Evolutionary conservation across 2,113 vertebrate genomes (phyloP).

Genomic region (Dermatemys mawii): DNA sequence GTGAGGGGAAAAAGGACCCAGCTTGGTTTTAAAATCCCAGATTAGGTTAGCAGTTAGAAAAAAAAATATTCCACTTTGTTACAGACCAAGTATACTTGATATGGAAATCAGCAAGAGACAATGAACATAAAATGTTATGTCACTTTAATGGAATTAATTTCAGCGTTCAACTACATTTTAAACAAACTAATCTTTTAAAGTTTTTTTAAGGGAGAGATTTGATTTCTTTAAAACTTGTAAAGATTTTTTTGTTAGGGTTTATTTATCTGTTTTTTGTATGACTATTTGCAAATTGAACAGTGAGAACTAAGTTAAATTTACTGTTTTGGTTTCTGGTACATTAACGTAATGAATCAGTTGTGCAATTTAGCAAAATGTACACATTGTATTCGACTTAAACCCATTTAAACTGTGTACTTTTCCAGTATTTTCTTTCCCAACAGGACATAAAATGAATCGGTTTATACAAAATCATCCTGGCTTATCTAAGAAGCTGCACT

Average conservation of each 20-base stretch:
- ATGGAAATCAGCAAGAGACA: background rate
- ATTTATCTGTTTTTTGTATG: background rate
- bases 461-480: background rate
- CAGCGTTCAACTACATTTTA: background rate
- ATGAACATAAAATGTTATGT: background rate
- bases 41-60: background rate
- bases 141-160: background rate
- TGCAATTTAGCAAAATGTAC: background rate
- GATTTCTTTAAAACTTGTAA: constrained; percentile 5
- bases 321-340: background rate
- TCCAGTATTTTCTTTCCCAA: background rate
- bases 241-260: background rate
- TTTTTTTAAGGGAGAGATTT: background rate
- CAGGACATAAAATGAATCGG: background rate
- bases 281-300: background rate
- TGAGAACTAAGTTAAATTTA: background rate
- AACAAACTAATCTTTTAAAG: background rate
- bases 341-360: background rate
- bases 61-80: background rate
- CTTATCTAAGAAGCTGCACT: background rate
- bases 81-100: background rate
- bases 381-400: no score
- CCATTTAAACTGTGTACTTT: background rate
- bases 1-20: background rate
- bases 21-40: background rate